Conservation (phyloP, 2,113 vertebrate genomes). For the Piprites chloris region DNA sequence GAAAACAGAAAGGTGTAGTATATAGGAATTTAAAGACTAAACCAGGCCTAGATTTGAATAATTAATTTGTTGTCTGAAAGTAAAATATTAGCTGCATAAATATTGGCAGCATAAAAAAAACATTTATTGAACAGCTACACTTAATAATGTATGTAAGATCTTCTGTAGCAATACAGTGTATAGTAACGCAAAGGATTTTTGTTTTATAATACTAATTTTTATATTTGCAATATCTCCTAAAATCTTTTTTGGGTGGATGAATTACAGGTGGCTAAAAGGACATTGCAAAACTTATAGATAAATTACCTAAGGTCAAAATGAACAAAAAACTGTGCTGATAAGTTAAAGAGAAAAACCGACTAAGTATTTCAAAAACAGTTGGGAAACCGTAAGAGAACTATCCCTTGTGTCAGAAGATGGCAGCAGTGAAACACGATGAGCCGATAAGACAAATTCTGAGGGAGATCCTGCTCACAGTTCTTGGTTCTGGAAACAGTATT, state of each 20-base stretch:
- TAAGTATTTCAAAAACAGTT: background rate
- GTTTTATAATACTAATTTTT: background rate
- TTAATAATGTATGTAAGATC: background rate
- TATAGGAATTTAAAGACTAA: background rate
- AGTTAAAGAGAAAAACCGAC: background rate
- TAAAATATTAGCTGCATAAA: background rate
- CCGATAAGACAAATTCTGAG: background rate
- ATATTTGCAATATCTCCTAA: background rate
- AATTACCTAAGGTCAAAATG: background rate
- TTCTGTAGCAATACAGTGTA: background rate
- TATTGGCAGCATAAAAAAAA: background rate
- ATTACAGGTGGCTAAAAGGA: background rate
- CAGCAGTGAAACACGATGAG: conserved; percentile 36
- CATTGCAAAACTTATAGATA: background rate
- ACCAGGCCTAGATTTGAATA: background rate
- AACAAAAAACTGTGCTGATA: background rate
- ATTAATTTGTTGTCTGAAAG: background rate
- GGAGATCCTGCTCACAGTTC: fast-evolving
- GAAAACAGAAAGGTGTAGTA: background rate
- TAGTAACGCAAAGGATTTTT: background rate
- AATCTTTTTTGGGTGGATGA: fast-evolving
- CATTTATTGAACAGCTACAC: background rate
- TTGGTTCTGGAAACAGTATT: background rate
- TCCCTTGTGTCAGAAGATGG: conserved; percentile 61
- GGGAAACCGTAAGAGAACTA: background rate